A percentile compares a stretch with the other conserved stretches of the same genome.
phyloP scores from a whole-genome alignment of 2,888 invertebrate genomes.

The Stenchaetothrips biformis region DNA sequence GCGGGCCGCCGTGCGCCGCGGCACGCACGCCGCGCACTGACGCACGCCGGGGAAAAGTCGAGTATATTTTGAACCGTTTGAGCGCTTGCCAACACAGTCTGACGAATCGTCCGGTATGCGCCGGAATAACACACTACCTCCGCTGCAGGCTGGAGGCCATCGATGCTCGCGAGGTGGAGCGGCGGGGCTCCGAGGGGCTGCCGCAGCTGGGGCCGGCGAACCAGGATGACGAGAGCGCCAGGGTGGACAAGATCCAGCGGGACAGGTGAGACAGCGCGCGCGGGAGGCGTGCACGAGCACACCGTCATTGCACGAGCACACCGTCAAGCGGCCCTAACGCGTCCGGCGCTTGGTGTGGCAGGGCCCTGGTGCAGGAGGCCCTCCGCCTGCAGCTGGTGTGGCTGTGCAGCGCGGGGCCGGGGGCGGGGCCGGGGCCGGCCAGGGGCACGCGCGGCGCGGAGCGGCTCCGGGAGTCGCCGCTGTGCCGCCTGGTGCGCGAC shows the following conservation, averaged over 20 bases:
- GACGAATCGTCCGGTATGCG: no score
- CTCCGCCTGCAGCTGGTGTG: background rate
- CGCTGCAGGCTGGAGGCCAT: background rate
- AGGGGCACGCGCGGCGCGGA: background rate
- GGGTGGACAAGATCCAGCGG: slow-evolving; percentile 14
- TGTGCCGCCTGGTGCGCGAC: slow-evolving; percentile 12
- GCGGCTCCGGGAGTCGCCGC: background rate
- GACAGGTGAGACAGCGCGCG: background rate
- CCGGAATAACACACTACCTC: no score
- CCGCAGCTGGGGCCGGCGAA: background rate
- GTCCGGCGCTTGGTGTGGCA: background rate
- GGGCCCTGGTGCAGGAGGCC: slow-evolving; percentile 16
- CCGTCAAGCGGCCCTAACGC: no score
- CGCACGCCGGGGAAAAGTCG: no score
- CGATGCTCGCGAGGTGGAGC: background rate
- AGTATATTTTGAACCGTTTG: no score
- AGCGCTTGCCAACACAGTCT: no score
- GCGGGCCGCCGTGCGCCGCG: no score
- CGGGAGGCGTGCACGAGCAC: no score
- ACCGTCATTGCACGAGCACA: no score
- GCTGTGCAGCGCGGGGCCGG: background rate
- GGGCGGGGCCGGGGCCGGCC: background rate
- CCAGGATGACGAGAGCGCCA: slow-evolving; percentile 1
- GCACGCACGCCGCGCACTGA: no score
- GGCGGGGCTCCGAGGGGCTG: background rate